Conservation (phyloP, 2,797 vertebrate genomes). For the Sebastes miniatus region DNA sequence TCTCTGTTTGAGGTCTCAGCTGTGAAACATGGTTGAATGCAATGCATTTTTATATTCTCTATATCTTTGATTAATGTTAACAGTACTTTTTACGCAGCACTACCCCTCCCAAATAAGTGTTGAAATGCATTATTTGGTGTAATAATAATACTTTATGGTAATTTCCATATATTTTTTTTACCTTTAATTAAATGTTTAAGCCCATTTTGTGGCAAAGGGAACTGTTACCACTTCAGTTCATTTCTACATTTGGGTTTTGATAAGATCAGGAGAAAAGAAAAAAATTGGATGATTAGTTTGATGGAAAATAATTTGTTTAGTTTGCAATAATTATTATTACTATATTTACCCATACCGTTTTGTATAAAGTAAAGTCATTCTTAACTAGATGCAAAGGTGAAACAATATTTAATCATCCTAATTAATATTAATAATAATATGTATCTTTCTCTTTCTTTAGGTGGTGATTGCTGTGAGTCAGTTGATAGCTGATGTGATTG, state of each 20-base stretch:
- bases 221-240: not conserved
- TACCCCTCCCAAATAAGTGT: not conserved
- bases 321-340: not conserved
- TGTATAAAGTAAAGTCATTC: not conserved
- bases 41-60: not conserved
- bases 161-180: not conserved
- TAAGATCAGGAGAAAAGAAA: not conserved
- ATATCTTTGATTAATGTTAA: not conserved
- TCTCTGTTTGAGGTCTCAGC: not conserved
- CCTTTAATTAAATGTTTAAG: not conserved
- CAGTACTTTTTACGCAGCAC: not conserved
- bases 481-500: constrained; percentile 97
- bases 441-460: constrained; percentile 66
- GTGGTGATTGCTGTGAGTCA: constrained; percentile 99
- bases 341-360: not conserved
- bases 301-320: not conserved
- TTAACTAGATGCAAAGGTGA: not conserved
- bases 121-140: not conserved
- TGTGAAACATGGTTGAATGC: not conserved
- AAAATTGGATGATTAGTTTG: not conserved
- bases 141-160: not conserved
- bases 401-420: not conserved
- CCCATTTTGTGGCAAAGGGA: not conserved
- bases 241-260: not conserved
- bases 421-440: not conserved